Evolutionary conservation across 2,113 vertebrate genomes (phyloP).

Genomic region (Hyaena hyaena): DNA sequence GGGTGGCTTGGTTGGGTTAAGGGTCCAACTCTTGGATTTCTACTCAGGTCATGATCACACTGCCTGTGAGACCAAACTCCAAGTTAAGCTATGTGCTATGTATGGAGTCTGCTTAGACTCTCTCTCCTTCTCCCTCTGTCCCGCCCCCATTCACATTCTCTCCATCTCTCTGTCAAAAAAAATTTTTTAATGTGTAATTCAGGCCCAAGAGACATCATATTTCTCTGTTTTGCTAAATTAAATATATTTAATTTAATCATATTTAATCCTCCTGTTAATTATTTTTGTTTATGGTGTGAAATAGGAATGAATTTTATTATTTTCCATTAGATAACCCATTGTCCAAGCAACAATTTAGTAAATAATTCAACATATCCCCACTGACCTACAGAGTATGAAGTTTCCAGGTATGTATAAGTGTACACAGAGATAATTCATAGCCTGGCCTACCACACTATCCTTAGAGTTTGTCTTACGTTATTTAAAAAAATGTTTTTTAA

Average conservation of each 20-base stretch:
- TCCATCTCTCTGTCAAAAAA: no score
- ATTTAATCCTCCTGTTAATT: background rate
- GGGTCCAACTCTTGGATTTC: no score
- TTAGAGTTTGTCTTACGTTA: background rate
- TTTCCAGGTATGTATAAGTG: background rate
- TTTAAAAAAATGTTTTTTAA: no score
- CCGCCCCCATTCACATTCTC: no score
- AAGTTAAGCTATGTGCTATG: no score
- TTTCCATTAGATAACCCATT: background rate
- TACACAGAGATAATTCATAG: background rate
- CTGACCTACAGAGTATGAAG: background rate
- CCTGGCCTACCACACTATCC: background rate
- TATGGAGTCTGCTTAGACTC: no score
- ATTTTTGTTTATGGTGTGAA: slow-evolving; percentile 3
- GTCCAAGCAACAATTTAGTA: background rate
- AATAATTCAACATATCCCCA: background rate
- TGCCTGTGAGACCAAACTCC: no score
- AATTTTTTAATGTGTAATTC: background rate
- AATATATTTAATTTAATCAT: background rate
- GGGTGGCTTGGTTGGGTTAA: no score
- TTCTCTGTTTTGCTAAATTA: slow-evolving; percentile 10
- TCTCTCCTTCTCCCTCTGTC: no score
- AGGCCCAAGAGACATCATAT: background rate
- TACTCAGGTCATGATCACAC: no score
- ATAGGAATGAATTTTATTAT: background rate